Evolutionary conservation across 2,113 vertebrate species (phyloP).

Genomic region (Melospiza melodia): DNA sequence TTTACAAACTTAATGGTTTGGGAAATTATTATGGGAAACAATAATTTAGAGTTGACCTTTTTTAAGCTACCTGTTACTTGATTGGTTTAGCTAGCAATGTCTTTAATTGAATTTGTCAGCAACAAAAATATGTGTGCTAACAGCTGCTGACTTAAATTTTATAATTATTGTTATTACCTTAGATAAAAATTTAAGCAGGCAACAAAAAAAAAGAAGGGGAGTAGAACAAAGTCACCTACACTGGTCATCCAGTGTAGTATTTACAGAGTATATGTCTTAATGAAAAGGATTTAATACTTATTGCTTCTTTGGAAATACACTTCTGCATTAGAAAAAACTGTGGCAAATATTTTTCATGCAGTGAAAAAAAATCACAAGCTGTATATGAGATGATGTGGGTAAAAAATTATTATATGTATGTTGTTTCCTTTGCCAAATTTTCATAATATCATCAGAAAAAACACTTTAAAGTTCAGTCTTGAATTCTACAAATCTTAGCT

Average conservation of each 20-base stretch:
- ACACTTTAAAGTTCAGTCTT: background rate
- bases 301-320: background rate
- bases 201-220: background rate
- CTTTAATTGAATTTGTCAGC: slow-evolving; percentile 71
- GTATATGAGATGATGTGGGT: background rate
- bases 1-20: slow-evolving; percentile 68
- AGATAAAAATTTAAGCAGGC: slow-evolving; percentile 64
- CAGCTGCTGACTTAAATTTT: slow-evolving; percentile 58
- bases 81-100: slow-evolving; percentile 51
- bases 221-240: slow-evolving; percentile 32
- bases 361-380: background rate
- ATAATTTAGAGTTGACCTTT: slow-evolving; percentile 71
- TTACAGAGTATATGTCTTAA: background rate
- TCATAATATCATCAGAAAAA: background rate
- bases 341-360: background rate
- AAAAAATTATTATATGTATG: background rate
- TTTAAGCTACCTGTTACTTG: slow-evolving; percentile 47
- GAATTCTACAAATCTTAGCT: background rate
- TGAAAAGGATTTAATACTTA: background rate
- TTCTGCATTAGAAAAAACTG: background rate
- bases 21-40: slow-evolving; percentile 72
- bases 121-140: slow-evolving; percentile 63
- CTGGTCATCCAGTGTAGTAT: background rate
- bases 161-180: slow-evolving; percentile 63
- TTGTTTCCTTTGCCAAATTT: background rate